These are phyloP conservation scores for Nemotelus pantherinus DNA, from an alignment of 2,888 invertebrate genomes.

Conservation along the genomic window DNA sequence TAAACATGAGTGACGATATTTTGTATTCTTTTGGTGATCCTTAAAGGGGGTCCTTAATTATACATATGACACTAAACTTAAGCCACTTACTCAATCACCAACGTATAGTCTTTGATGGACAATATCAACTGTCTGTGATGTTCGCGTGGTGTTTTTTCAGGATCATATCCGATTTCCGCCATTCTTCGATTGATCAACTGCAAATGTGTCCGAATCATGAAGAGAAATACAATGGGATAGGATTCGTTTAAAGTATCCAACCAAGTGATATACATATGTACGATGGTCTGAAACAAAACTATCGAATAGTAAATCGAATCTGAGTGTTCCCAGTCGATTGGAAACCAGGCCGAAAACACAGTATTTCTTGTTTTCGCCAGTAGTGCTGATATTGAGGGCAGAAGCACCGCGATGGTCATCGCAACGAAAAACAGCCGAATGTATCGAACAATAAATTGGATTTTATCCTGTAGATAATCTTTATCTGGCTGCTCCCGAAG, in stretches of 20 bases:
- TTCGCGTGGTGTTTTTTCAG: not conserved
- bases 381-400: not conserved
- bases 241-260: slow-evolving; percentile 32
- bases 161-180: slow-evolving; percentile 36
- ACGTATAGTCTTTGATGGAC: slow-evolving; percentile 13
- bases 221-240: slow-evolving; percentile 22
- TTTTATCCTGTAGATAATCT: too few relatives aligned
- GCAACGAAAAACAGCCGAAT: too few relatives aligned
- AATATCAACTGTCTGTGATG: slow-evolving; percentile 3
- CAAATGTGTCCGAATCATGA: slow-evolving; percentile 43
- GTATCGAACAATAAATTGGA: too few relatives aligned
- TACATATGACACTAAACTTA: not conserved
- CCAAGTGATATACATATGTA: not conserved
- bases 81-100: slow-evolving; percentile 12
- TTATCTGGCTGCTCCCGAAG: too few relatives aligned
- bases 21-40: slow-evolving; percentile 5
- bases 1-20: not conserved
- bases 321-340: slow-evolving; percentile 26
- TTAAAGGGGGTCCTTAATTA: not conserved
- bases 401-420: too few relatives aligned
- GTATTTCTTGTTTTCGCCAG: not conserved
- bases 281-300: not conserved
- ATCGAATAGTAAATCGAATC: not conserved
- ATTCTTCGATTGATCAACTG: slow-evolving; percentile 10
- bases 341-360: slow-evolving; percentile 29